Conservation (phyloP, 2,888 invertebrate species). For the Pyralis farinalis region DNA sequence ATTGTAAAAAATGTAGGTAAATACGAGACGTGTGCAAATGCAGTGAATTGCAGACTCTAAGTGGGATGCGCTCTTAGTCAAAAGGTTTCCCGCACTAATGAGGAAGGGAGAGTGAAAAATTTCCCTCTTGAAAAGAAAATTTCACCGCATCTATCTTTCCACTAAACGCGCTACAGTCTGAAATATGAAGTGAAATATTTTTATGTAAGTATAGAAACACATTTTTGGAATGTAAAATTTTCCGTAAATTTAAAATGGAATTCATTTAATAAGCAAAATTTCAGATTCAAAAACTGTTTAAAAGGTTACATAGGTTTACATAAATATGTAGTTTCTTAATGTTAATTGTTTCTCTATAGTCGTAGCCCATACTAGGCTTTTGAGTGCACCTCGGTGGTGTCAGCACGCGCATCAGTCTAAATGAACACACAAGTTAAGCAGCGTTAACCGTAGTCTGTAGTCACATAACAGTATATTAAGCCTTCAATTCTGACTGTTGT, state of each 20-base stretch:
- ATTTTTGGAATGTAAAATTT: neutral
- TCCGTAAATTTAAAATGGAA: neutral
- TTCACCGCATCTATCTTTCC: conserved; percentile 46
- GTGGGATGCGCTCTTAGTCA: conserved; percentile 48
- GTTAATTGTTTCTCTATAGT: no score
- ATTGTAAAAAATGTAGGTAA: conserved; percentile 25
- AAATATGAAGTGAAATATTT: neutral
- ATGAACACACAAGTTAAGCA: no score
- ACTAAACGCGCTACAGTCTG: conserved; percentile 34
- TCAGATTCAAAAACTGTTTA: no score
- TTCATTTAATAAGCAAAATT: neutral
- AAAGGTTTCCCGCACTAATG: conserved; percentile 55
- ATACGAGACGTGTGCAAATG: conserved; percentile 34
- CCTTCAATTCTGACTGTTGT: no score
- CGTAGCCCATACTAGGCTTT: no score
- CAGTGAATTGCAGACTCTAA: conserved; percentile 39
- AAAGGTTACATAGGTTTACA: no score
- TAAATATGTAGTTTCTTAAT: no score
- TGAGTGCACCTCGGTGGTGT: no score
- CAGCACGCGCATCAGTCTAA: no score
- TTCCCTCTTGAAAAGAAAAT: conserved; percentile 54
- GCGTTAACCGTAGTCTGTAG: no score
- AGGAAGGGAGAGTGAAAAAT: conserved; percentile 53
- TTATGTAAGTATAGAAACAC: neutral
- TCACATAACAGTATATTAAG: no score